Conservation (phyloP, 2,797 vertebrate genomes). For the Pelodytes ibericus region DNA sequence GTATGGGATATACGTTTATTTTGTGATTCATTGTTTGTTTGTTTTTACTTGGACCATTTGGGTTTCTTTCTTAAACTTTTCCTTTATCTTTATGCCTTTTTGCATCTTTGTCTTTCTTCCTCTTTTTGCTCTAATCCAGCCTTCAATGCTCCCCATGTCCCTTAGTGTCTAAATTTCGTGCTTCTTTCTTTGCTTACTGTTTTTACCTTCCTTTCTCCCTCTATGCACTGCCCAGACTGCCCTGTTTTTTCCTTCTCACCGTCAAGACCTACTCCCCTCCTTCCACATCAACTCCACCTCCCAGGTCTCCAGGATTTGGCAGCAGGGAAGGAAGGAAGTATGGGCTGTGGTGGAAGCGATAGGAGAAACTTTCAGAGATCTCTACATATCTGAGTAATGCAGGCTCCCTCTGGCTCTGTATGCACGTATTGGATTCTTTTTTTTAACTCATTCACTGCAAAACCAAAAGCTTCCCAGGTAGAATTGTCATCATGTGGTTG, state of each 20-base stretch:
- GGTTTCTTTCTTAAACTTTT: no score
- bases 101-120: neutral
- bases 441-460: conserved; percentile 11
- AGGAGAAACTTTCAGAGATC: conserved; percentile 5
- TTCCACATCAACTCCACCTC: neutral
- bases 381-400: neutral
- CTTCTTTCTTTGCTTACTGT: neutral
- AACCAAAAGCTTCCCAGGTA: neutral
- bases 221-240: neutral
- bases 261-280: neutral
- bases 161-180: neutral
- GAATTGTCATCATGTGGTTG: no score
- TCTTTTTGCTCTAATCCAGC: neutral
- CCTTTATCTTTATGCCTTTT: no score
- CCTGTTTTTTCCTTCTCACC: neutral
- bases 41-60: neutral
- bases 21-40: no score
- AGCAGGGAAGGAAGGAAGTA: conserved; percentile 40
- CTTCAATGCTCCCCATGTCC: neutral
- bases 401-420: neutral
- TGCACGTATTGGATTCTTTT: neutral
- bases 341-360: conserved; percentile 13
- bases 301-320: conserved; percentile 3
- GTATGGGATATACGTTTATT: no score
- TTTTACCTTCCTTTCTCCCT: neutral